Percentiles rank a stretch among this genome's conserved stretches.
These are phyloP conservation scores for Aphis gossypii DNA, from an alignment of 1,140 invertebrate genomes.

Conservation along the genomic window DNA sequence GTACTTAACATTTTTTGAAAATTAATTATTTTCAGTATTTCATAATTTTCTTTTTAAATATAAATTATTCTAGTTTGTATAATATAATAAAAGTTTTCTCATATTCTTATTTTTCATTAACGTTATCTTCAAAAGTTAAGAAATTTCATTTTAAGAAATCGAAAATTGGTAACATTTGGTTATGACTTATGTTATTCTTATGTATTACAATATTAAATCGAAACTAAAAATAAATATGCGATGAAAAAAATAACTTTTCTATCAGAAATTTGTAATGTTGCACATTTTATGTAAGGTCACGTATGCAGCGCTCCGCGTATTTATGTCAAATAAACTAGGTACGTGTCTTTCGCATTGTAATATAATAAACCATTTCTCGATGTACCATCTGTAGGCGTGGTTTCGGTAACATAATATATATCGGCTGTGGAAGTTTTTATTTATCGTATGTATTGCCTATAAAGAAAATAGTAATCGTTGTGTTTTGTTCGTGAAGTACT, in stretches of 20 bases:
- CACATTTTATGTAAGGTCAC: conserved; percentile 45
- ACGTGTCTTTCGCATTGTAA: conserved; percentile 41
- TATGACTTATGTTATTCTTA: background rate
- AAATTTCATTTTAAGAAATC: background rate
- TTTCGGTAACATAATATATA: conserved; percentile 40
- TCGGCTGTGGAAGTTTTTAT: background rate
- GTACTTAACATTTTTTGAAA: background rate
- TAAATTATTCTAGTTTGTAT: too few species aligned
- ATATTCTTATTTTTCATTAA: background rate
- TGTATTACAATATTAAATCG: background rate
- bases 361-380: conserved; percentile 24
- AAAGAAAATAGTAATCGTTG: conserved; percentile 41
- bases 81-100: too few species aligned
- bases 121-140: background rate
- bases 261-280: conserved; percentile 23
- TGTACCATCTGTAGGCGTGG: conserved; percentile 29
- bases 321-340: conserved; percentile 48
- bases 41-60: background rate
- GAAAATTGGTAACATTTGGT: background rate
- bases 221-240: conserved; percentile 14
- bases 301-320: conserved; percentile 40
- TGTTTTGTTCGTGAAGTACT: conserved; percentile 44
- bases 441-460: conserved; percentile 19
- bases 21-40: background rate
- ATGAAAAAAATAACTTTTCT: background rate